These are phyloP conservation scores for Periophthalmus modestus DNA, from an alignment of 2,113 vertebrate genomes.

Conservation along the genomic window DNA sequence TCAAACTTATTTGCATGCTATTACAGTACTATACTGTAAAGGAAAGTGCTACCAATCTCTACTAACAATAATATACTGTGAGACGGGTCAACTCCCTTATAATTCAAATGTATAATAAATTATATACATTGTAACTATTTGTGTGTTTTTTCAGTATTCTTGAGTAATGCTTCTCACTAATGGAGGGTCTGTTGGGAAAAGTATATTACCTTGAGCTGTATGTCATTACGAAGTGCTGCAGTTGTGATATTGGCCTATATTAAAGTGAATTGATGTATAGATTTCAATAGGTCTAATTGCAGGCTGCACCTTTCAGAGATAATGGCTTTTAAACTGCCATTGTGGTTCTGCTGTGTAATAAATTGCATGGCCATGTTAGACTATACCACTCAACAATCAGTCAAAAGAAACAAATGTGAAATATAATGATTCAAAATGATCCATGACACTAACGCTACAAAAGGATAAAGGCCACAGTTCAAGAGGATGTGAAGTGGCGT, in stretches of 20 bases:
- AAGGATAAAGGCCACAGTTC: slow-evolving; percentile 33
- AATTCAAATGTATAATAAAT: too few species aligned
- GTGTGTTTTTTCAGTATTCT: background rate
- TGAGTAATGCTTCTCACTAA: background rate
- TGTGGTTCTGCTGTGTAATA: background rate
- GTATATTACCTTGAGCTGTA: background rate
- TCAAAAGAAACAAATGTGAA: slow-evolving; percentile 44
- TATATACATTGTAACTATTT: too few species aligned
- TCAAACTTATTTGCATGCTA: too few species aligned
- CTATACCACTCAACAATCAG: background rate
- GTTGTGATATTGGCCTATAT: background rate
- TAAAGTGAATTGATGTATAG: background rate
- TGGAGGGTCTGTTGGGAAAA: background rate
- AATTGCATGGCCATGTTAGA: background rate
- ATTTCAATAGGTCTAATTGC: background rate
- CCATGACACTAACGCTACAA: slow-evolving; percentile 13
- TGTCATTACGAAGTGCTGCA: background rate
- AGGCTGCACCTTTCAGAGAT: background rate
- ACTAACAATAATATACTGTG: too few species aligned
- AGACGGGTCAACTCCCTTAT: too few species aligned
- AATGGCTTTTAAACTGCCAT: background rate
- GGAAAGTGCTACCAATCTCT: too few species aligned
- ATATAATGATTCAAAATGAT: slow-evolving; percentile 47
- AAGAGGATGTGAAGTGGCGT: slow-evolving; percentile 61
- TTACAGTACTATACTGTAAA: too few species aligned